Evolutionary conservation across 2,888 invertebrate species (phyloP), one percentile per base, ranked within the genome.

Genomic region (Xestia sexstrigata): DNA sequence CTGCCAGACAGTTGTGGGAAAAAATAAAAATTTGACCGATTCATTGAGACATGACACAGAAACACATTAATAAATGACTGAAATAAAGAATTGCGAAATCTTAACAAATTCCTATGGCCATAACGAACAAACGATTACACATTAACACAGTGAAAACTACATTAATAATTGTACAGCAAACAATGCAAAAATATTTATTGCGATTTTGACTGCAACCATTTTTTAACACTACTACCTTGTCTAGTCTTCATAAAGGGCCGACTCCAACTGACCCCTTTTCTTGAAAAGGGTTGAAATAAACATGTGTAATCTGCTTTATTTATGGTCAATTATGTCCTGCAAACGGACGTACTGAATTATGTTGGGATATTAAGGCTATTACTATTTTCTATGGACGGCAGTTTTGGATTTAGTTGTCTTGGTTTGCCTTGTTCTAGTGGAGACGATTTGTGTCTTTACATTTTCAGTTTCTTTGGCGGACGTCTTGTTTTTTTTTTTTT

Each of bases 281-380:
- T 88, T 86, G 87, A 79, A 82, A 90, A 92, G 93, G 92, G 91
- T 88, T 91, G 90, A 91, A 93, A 93, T 92, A 92, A 94, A 96
- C 95, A 95, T 93, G 92, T 95, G 95, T 96, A 93, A 94, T 95
- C 91, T 92, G 65, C 91, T 90, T 95, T 96, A 96, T 96, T 96
- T 96, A 96, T 96, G 96, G 95, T 95, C 95, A 96, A 96, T 96
- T 96, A 96, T 95, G 94, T 94, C 93, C 91, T 89, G 90, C 88
- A 90, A 93, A 94, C 89, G 93, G 93, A 92, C 92, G 84, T 91
- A 87, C 89, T 89, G 89, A 91, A 93, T 94, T 93, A 93, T 93
- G 89, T 89, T 85, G 91, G 93, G 90, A 89, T 93, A 94, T 95
- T 93, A 94, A 90, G 84, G 86, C 77, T 85, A 88, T 91, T 89